phyloP scores from a whole-genome alignment of 1,140 invertebrate genomes.

The Xylocopa sonorina region DNA sequence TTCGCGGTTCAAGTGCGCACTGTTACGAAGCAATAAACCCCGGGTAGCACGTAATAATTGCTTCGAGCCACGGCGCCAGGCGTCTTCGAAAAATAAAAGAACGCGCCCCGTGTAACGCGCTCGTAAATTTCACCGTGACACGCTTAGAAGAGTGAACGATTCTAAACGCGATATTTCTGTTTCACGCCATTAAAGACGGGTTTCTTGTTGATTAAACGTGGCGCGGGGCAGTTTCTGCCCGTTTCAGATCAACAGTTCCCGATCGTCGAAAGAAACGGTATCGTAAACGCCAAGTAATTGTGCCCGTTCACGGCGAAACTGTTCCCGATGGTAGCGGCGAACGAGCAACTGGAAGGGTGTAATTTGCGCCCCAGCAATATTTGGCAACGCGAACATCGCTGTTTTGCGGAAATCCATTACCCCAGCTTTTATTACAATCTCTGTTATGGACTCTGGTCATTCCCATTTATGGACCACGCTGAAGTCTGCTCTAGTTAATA shows the following conservation, averaged over 20 bases:
- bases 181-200: slow-evolving; percentile 18
- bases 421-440: slow-evolving; percentile 23
- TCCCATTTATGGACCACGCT: slow-evolving; percentile 1
- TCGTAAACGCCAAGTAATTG: not conserved
- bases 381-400: slow-evolving; percentile 2
- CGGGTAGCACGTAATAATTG: slow-evolving; percentile 18
- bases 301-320: not conserved
- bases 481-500: slow-evolving; percentile 3
- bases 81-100: slow-evolving; percentile 11
- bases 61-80: slow-evolving; percentile 1
- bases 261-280: not conserved
- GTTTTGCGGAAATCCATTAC: slow-evolving; percentile 25
- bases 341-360: not conserved
- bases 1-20: slow-evolving; percentile 56
- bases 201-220: slow-evolving; percentile 16
- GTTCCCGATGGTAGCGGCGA: not conserved
- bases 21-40: slow-evolving; percentile 51
- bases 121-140: slow-evolving; percentile 24
- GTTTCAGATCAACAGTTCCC: slow-evolving; percentile 6
- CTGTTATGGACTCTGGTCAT: not conserved
- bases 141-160: not conserved
- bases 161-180: slow-evolving; percentile 11
- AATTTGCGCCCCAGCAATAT: slow-evolving; percentile 23
- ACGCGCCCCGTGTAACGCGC: not conserved
- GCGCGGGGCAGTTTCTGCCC: not conserved